Evolutionary conservation across 2,888 invertebrate genomes (phyloP), one percentile per base, ranked within the genome.

Genomic region (Cryptosula pallasiana): DNA sequence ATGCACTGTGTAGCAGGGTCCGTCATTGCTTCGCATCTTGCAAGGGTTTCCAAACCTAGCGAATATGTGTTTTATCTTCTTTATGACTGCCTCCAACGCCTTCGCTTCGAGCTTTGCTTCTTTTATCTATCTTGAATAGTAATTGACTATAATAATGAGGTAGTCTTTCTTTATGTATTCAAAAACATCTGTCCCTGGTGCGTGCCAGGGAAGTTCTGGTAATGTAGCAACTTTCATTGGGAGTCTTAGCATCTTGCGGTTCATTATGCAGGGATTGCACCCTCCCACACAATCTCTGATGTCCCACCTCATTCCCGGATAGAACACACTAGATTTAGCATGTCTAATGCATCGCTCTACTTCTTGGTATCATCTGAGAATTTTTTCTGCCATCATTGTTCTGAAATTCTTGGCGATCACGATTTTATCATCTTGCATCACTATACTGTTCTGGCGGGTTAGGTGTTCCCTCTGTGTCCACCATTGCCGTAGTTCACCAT

Each of bases 11-110:
- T 71, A 74, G 29, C 76, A 72, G 23, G 75, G 74, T 32, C 75
- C 76, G 72, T 75, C 76, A 71, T 77, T 74, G n/a, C 71, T 71
- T 2, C 73, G 25, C 2, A 75, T 13, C 36, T 69, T 72, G 16
- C 72, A 70, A 13, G 73, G 72, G 32, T 74, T 72, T 5, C 76
- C 74, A 72, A 72, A 55, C 45, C 71, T 34, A 0, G 75, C 55
- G 27, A 76, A 72, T 16, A 71, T 45, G 2, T 1, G 9, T 54
- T n/a, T n/a, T n/a, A n/a, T n/a, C n/a, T n/a, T n/a, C n/a, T n/a
- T n/a, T n/a, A n/a, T n/a, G n/a, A n/a, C 72, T 74, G 20, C 74
- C 13, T 1, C 71, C 55, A 27, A 69, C 45, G 25, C 20, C 45
- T 45, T 45, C 45, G 45, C 45, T 16, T 45, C 45, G 45, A 45